Base-by-base conservation (phyloP, 1,140 invertebrate species). In the Musca domestica region DNA sequence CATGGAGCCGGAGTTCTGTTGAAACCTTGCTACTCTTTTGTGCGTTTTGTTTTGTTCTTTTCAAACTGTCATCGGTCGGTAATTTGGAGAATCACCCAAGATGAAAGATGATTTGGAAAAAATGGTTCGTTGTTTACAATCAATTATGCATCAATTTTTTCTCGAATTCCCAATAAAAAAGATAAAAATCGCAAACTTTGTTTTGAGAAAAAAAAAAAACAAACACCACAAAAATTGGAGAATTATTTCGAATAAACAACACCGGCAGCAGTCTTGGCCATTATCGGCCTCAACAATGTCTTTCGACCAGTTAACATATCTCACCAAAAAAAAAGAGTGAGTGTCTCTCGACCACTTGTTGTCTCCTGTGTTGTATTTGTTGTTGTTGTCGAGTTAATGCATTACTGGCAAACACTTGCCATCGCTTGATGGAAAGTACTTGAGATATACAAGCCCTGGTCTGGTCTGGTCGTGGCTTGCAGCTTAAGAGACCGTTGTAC, bases 121-220 rank as follows among this genome's bases (percentile, higher is more conserved):
- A 75, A 77, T 73, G 76, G 74, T 74, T 74, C 77, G 76, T 72
- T 77, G 22, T 77, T 77, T 77, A 77, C 77, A 77, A 77, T 77
- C 76, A 77, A 77, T 77, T 77, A 77, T 61, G 56, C 56, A 61
- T 61, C 56, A 61, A 61, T 61, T 61, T 61, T 61, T 61, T 58
- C 7, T 56, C 34, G 30, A 61, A 58, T 61, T 61, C 27, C 27
- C 56, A 61, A 61, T 61, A 61, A 61, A 61, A 61, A 34, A 61
- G 56, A 61, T 61, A 61, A 61, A 61, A 41, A 61, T 61, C 56
- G 56, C 56, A 61, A 56, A 56, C 7, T 51, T 51, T 51, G 4
- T 20, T 51, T 51, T 51, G 2, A 9, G 10, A 41, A 41, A 12
- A 41, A 30, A 30, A 30, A 30, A 30, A 30, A 30, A 30, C n/a